A percentile compares a stretch with the other conserved stretches of the same genome.
These are phyloP conservation scores for Epiblema foenella DNA, from an alignment of 2,888 invertebrate species.

Conservation along the genomic window DNA sequence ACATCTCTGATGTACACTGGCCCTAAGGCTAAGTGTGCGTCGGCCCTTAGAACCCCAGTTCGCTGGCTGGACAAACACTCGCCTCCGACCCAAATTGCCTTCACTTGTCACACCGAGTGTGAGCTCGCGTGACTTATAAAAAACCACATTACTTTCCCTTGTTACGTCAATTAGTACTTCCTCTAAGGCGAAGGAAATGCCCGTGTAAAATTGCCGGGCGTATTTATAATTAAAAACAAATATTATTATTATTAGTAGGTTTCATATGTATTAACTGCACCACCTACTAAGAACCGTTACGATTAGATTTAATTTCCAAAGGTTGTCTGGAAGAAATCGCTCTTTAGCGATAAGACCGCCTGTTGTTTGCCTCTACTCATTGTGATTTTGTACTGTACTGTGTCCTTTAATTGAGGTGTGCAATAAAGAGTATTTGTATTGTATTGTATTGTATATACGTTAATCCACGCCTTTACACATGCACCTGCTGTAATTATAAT, in stretches of 20 bases:
- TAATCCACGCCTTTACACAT: background rate
- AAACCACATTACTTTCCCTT: slow-evolving; percentile 61
- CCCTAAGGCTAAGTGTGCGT: slow-evolving; percentile 50
- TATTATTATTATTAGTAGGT: too few species aligned
- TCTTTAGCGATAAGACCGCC: too few species aligned
- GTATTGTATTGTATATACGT: too few species aligned
- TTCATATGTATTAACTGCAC: too few species aligned
- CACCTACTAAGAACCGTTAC: too few species aligned
- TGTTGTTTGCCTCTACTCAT: too few species aligned
- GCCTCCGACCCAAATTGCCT: slow-evolving; percentile 66
- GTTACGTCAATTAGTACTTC: slow-evolving; percentile 60
- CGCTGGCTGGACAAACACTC: slow-evolving; percentile 65
- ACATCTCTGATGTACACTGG: background rate
- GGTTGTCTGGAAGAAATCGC: too few species aligned
- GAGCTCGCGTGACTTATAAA: slow-evolving; percentile 64
- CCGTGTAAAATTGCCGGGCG: slow-evolving; percentile 5
- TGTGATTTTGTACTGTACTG: too few species aligned
- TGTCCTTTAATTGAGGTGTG: too few species aligned
- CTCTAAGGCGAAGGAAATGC: slow-evolving; percentile 17
- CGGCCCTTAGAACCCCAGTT: slow-evolving; percentile 46
- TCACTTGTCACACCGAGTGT: slow-evolving; percentile 63
- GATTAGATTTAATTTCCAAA: too few species aligned
- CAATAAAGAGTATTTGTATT: too few species aligned
- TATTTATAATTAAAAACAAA: slow-evolving; percentile 10
- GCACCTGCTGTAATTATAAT: too few species aligned